Percentiles rank a stretch among this genome's conserved stretches.
Evolutionary conservation across 2,888 invertebrate species (phyloP).

Genomic region (Leptothorax acervorum): DNA sequence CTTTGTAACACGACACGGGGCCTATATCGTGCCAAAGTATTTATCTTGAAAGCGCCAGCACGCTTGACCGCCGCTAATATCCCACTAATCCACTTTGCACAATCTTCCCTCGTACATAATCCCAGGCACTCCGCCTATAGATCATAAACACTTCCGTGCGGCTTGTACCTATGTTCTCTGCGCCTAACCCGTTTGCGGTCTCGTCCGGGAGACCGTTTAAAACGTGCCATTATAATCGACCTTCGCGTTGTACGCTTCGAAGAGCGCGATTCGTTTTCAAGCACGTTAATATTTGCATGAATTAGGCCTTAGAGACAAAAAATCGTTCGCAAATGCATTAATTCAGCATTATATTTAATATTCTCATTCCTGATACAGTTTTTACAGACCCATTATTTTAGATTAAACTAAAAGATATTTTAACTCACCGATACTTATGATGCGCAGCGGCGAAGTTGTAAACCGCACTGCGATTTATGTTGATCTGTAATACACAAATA

Average conservation of each 20-base stretch:
- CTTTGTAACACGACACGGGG: slow-evolving; percentile 51
- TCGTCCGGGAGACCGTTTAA: slow-evolving; percentile 24
- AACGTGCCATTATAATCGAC: slow-evolving; percentile 55
- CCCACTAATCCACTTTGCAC: slow-evolving; percentile 61
- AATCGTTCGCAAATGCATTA: neutral
- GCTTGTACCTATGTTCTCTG: slow-evolving; percentile 21
- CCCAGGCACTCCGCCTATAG: slow-evolving; percentile 45
- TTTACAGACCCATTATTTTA: neutral
- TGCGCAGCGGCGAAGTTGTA: neutral
- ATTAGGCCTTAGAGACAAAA: neutral
- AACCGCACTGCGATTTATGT: neutral
- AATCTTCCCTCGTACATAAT: slow-evolving; percentile 56
- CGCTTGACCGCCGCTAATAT: slow-evolving; percentile 56
- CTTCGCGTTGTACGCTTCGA: slow-evolving; percentile 43
- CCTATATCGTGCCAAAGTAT: slow-evolving; percentile 54
- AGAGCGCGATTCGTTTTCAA: neutral
- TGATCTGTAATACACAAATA: neutral
- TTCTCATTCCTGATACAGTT: neutral
- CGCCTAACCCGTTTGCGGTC: slow-evolving; percentile 17
- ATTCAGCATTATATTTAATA: neutral
- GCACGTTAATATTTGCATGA: slow-evolving; percentile 15
- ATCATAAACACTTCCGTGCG: slow-evolving; percentile 55
- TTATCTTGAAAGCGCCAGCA: slow-evolving; percentile 55
- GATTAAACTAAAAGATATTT: neutral
- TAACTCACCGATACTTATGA: neutral